Conservation (phyloP, 2,113 vertebrate genomes). For the Cyanoderma ruficeps region DNA sequence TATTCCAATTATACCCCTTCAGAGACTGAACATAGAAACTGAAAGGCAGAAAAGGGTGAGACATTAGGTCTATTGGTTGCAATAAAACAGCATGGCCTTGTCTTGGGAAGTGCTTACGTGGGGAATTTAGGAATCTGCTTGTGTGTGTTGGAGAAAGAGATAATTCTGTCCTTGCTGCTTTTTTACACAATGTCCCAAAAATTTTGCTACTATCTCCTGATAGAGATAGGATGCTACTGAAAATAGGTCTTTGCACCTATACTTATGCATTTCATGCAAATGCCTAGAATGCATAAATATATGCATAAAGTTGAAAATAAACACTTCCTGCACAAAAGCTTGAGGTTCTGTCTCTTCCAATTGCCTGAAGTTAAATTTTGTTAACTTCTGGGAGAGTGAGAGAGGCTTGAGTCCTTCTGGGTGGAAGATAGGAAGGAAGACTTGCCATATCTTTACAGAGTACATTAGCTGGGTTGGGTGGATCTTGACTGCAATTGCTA, state of each 20-base stretch:
- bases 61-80: not conserved
- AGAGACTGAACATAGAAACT: not conserved
- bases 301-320: not conserved
- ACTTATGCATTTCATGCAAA: not conserved
- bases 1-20: not conserved
- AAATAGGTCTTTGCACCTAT: not conserved
- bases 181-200: accelerated
- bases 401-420: not conserved
- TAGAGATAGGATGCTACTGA: not conserved
- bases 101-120: not conserved
- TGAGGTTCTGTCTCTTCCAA: not conserved
- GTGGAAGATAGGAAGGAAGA: not conserved
- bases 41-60: not conserved
- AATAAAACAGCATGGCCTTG: not conserved
- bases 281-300: not conserved
- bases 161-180: not conserved
- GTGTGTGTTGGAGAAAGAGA: not conserved
- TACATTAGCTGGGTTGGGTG: accelerated
- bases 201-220: not conserved
- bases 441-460: not conserved
- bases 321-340: not conserved
- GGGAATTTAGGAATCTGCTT: not conserved
- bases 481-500: not conserved
- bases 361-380: not conserved
- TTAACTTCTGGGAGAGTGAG: accelerated